Conservation (phyloP, 2,113 vertebrate genomes). For the Leucosticte australis region DNA sequence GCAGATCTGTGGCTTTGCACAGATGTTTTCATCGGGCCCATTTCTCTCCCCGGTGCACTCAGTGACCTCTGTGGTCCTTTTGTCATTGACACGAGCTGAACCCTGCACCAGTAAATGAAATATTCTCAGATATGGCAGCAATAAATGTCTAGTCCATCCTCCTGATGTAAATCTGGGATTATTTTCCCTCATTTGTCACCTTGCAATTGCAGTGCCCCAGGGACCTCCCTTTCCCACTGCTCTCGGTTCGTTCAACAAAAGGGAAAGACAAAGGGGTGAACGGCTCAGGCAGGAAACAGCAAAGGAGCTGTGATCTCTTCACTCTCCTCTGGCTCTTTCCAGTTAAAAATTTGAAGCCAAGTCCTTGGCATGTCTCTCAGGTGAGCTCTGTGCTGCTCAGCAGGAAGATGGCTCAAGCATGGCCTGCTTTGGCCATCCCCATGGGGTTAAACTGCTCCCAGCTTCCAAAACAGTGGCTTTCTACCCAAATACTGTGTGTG, state of each 20-base stretch:
- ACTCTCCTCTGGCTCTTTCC: neutral
- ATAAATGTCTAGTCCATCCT: neutral
- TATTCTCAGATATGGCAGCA: neutral
- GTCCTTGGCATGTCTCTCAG: neutral
- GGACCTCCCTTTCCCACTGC: neutral
- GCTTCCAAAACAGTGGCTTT: neutral
- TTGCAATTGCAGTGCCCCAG: neutral
- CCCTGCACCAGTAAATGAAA: neutral
- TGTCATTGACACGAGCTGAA: neutral
- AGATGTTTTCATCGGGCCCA: neutral
- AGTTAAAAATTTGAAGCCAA: neutral
- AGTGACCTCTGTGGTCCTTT: neutral
- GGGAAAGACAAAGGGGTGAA: neutral
- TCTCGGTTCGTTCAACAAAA: neutral
- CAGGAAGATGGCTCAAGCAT: neutral
- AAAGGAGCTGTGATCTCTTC: neutral
- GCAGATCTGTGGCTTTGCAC: neutral
- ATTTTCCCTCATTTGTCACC: neutral
- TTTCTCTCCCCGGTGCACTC: accelerated
- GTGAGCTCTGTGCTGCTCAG: neutral
- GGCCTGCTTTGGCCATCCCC: neutral
- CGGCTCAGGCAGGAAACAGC: neutral
- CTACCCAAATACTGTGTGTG: neutral
- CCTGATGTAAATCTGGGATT: neutral
- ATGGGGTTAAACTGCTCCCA: neutral